Evolutionary conservation across 2,113 vertebrate species (phyloP).

Genomic region (Corythornis cristatus): DNA sequence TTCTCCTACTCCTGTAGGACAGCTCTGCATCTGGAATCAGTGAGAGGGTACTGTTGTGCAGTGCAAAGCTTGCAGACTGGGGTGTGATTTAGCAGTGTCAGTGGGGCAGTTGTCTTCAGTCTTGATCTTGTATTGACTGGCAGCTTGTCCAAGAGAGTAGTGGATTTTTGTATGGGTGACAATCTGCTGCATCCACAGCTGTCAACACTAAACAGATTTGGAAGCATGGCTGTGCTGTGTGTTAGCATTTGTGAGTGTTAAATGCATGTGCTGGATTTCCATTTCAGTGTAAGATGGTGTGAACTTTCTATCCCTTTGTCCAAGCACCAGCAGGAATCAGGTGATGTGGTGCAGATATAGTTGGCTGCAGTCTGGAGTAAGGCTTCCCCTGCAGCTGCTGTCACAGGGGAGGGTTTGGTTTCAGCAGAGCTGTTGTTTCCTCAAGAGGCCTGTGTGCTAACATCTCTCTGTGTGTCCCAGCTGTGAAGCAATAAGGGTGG

Average conservation of each 20-base stretch:
- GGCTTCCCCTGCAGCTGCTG: not conserved
- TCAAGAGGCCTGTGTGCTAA: not conserved
- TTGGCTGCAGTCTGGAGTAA: not conserved
- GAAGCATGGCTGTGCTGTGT: not conserved
- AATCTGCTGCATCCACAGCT: not conserved
- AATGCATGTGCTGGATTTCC: not conserved
- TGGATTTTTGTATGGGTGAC: not conserved
- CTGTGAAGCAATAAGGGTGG: not conserved
- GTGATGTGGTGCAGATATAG: not conserved
- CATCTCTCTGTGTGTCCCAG: not conserved
- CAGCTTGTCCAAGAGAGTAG: not conserved
- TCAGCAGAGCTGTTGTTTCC: not conserved
- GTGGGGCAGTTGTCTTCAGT: not conserved
- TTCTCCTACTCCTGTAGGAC: not conserved
- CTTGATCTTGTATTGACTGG: not conserved
- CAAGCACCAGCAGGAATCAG: not conserved
- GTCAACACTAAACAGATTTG: not conserved
- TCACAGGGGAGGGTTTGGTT: not conserved
- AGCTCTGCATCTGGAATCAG: not conserved
- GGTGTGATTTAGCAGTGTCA: not conserved
- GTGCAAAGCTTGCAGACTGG: not conserved
- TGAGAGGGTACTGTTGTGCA: fast-evolving
- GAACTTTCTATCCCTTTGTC: not conserved
- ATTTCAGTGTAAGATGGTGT: not conserved
- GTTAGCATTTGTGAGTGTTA: not conserved